Evolutionary conservation across 2,113 vertebrate genomes (phyloP), one percentile per base, ranked within the genome.

Genomic region (Mustelus asterias): DNA sequence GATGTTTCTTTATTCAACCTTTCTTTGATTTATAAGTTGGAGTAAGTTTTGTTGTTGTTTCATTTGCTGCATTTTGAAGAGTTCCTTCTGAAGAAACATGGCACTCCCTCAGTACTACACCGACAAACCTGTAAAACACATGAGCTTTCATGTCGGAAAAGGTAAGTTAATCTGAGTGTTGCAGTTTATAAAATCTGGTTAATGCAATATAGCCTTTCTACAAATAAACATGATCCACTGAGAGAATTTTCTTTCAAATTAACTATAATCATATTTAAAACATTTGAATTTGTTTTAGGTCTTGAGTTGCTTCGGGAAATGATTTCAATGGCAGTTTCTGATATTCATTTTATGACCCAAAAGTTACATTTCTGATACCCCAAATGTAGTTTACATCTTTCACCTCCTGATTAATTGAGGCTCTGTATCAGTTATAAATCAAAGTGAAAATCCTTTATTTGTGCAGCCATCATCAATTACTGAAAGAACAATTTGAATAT

Each of bases 321-420:
- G 44, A 72, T 70, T 95, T 76, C 26, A 95, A 70, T 48, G 54
- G 11, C 94, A 95, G 44, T 72, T 24, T 13, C 93, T 70, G 6
- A 72, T 72, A 48, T 29, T 72, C 14, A 72, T 72, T 95, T 95
- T 54, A 72, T 54, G 41, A 54, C 29, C 33, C 41, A 72, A 95
- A 48, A 29, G 76, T 95, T 72, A 70, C 11, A 95, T 54, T 76
- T 72, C 44, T 95, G 69, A 95, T 76, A 41, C 29, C 41, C 29
- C 2, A 95, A 48, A 33, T 95, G 24, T 72, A 72, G 76, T 72
- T 95, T 72, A 72, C 29, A 95, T 72, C 9, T 54, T 76, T 72
- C 69, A 76, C 69, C 94, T 95, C 48, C 93, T 72, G 67, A 11
- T 76, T 95, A 95, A 76, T 95, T 95, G 67, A 54, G 94, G 94